Evolutionary conservation across 2,888 invertebrate species (phyloP), one percentile per base, ranked within the genome.

Genomic region (Adineta ricciae): DNA sequence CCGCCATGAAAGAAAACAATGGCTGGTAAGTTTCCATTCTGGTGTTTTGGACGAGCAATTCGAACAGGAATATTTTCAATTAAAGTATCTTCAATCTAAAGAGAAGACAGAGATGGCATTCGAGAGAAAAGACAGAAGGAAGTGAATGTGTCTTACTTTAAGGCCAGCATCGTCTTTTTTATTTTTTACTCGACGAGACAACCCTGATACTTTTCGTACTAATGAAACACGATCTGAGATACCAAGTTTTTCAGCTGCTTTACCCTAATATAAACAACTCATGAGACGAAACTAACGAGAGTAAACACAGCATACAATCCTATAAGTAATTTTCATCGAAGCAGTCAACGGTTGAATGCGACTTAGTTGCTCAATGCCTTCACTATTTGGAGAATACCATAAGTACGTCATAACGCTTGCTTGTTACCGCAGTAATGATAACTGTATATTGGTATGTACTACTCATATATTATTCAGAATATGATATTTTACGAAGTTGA

Each of bases 1-100:
- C 84, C 84, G 4, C 84, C 84, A 56, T 84, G 84, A 83, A 56
- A 32, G n/a, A 78, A 84, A 19, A 84, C 32, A 50, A 84, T 82
- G 8, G 83, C 27, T 19, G 84, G 83, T 46, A 82, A 54, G 7
- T 14, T 36, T 14, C n/a, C 27, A 8, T 82, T 38, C 24, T 49
- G 14, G 41, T 27, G 38, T 21, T 21, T 21, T 73, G 73, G 38
- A n/a, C 73, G 36, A 38, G 19, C 36, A 21, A 73, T 73, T 38
- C 73, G 36, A 14, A 73, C 73, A 7, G 38, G 73, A 8, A 73
- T 24, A 73, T 38, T 19, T 38, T 73, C 73, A 9, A 73, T 73
- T 1, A 38, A 38, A 21, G 73, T 73, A 19, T 73, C 32, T 73
- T 73, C 73, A 73, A 73, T 24, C 73, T 73, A 19, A 73, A 73